Percentiles rank a stretch among this genome's conserved stretches.
These are phyloP conservation scores for Bothrops alternatus DNA, from an alignment of 2,797 vertebrate species.

Conservation along the genomic window DNA sequence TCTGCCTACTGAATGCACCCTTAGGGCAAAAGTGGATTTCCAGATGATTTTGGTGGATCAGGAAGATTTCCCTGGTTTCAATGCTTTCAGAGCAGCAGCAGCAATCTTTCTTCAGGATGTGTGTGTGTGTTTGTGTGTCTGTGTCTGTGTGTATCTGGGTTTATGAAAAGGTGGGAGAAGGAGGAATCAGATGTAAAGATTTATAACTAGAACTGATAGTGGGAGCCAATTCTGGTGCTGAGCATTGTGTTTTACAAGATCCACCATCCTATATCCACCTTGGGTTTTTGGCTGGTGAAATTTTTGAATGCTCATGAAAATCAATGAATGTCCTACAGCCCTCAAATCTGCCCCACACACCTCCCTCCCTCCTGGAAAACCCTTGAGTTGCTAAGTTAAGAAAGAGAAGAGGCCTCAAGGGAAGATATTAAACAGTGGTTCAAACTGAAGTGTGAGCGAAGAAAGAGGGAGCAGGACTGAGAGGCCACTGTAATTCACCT, in stretches of 20 bases:
- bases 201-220: background rate
- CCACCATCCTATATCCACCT: background rate
- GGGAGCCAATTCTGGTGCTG: background rate
- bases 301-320: background rate
- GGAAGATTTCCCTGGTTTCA: background rate
- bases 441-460: no score
- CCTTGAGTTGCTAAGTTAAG: background rate
- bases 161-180: background rate
- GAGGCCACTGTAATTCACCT: constrained; percentile 21
- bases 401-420: background rate
- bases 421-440: background rate
- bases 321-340: background rate
- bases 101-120: no score
- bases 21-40: background rate
- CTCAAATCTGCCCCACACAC: background rate
- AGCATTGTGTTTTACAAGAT: background rate
- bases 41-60: background rate
- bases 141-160: background rate
- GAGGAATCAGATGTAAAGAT: background rate
- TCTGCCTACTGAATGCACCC: constrained; percentile 58
- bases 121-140: no score
- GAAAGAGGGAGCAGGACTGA: background rate
- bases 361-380: background rate
- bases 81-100: background rate
- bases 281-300: background rate